phyloP scores from a whole-genome alignment of 1,140 invertebrate genomes.

The Oscheius sp. region DNA sequence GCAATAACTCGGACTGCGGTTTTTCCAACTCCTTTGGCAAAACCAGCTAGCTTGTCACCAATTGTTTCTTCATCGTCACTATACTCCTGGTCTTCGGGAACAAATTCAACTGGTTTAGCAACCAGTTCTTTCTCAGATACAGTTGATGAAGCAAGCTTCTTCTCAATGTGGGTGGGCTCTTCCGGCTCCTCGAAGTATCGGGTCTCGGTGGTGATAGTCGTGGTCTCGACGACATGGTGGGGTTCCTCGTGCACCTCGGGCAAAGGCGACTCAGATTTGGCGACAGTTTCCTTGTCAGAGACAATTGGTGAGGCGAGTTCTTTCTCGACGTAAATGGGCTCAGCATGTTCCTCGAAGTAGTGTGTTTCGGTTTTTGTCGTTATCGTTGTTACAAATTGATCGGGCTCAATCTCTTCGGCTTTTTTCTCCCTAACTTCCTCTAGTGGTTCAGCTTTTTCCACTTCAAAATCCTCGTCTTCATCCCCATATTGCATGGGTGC shows the following conservation, averaged over 20 bases:
- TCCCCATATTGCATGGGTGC: neutral
- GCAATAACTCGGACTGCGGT: too few species aligned
- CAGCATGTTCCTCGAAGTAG: too few species aligned
- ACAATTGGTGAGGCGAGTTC: too few species aligned
- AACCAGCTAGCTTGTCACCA: too few species aligned
- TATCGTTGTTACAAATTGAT: too few species aligned
- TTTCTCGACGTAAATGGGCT: too few species aligned
- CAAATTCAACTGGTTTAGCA: too few species aligned
- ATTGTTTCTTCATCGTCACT: too few species aligned
- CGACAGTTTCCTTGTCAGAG: neutral
- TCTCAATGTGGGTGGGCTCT: neutral
- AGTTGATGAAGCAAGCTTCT: slow-evolving; percentile 11
- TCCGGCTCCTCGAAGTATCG: slow-evolving; percentile 1
- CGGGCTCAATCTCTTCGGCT: neutral
- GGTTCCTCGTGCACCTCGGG: neutral
- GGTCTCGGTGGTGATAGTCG: slow-evolving; percentile 6
- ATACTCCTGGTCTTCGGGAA: too few species aligned
- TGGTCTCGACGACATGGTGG: slow-evolving; percentile 4
- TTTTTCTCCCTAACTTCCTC: neutral
- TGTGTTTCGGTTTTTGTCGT: too few species aligned
- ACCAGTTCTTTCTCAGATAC: slow-evolving; percentile 1
- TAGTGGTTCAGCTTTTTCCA: neutral
- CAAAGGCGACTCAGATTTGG: neutral
- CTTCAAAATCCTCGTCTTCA: neutral
- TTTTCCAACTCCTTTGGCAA: too few species aligned